Conservation (phyloP, 2,888 invertebrate species). For the Tenthredo mesomela region DNA sequence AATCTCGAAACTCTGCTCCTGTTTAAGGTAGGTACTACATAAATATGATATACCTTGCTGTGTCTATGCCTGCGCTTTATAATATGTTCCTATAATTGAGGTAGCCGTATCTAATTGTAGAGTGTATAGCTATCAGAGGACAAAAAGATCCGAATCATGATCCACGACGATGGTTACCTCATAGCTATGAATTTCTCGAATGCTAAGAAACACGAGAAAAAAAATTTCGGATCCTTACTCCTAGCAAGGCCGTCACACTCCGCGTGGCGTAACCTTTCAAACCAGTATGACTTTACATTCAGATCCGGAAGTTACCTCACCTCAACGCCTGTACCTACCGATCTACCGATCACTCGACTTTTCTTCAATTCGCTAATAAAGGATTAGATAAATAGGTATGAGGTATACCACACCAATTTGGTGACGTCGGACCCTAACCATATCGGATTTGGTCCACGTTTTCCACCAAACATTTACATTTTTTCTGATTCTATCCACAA, state of each 20-base stretch:
- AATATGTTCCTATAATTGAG: background rate
- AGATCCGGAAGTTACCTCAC: slow-evolving; percentile 25
- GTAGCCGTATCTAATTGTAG: background rate
- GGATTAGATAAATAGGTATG: background rate
- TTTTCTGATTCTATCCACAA: too few relatives aligned
- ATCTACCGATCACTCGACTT: background rate
- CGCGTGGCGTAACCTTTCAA: slow-evolving; percentile 26
- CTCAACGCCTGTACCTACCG: background rate
- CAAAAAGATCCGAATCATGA: slow-evolving; percentile 17
- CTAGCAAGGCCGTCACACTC: slow-evolving; percentile 31
- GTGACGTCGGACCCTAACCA: background rate
- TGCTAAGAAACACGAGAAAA: slow-evolving; percentile 14
- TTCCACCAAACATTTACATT: too few relatives aligned
- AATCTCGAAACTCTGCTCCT: background rate
- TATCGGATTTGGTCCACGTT: too few relatives aligned
- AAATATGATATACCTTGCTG: background rate
- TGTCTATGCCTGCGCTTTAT: background rate
- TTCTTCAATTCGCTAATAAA: background rate
- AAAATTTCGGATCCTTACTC: slow-evolving; percentile 23
- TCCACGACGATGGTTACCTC: slow-evolving; percentile 15
- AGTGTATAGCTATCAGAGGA: background rate
- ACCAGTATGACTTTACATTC: background rate
- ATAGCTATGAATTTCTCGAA: background rate
- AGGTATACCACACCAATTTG: background rate
- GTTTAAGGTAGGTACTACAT: too few relatives aligned